Conservation (phyloP, 2,797 vertebrate genomes). For the Danio jaintianensis region DNA sequence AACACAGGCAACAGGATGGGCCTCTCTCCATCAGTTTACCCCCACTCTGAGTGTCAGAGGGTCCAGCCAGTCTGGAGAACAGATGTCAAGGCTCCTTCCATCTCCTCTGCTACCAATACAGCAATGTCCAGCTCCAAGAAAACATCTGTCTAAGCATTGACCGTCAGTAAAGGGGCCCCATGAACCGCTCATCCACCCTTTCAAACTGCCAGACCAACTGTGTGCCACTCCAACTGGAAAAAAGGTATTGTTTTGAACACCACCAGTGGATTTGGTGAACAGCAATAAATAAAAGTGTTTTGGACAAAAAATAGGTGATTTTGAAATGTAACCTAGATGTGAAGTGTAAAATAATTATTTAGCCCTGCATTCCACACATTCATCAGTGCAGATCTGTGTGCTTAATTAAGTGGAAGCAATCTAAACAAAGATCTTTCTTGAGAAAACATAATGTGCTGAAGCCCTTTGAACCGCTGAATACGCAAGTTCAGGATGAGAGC, state of each 20-base stretch:
- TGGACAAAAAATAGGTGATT: slow-evolving; percentile 55
- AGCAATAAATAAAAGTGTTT: slow-evolving; percentile 67
- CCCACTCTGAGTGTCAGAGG: slow-evolving; percentile 26
- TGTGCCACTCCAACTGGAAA: slow-evolving; percentile 76
- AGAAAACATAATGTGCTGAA: slow-evolving; percentile 65
- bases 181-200: slow-evolving; percentile 71
- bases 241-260: slow-evolving; percentile 77
- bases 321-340: slow-evolving; percentile 13
- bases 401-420: slow-evolving; percentile 1
- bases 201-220: slow-evolving; percentile 74
- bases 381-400: neutral
- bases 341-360: neutral
- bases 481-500: slow-evolving; percentile 57
- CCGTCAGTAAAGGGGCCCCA: slow-evolving; percentile 70
- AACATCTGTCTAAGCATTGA: slow-evolving; percentile 74
- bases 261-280: slow-evolving; percentile 73
- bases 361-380: neutral
- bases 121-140: slow-evolving; percentile 68
- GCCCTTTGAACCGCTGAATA: slow-evolving; percentile 74
- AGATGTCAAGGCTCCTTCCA: slow-evolving; percentile 60
- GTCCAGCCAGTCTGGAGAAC: slow-evolving; percentile 57
- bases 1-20: slow-evolving; percentile 16
- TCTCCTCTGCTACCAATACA: slow-evolving; percentile 66
- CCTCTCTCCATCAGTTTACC: slow-evolving; percentile 32
- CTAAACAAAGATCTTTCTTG: slow-evolving; percentile 19